Evolutionary conservation across 2,888 invertebrate genomes (phyloP).

Genomic region (Agapostemon virescens): DNA sequence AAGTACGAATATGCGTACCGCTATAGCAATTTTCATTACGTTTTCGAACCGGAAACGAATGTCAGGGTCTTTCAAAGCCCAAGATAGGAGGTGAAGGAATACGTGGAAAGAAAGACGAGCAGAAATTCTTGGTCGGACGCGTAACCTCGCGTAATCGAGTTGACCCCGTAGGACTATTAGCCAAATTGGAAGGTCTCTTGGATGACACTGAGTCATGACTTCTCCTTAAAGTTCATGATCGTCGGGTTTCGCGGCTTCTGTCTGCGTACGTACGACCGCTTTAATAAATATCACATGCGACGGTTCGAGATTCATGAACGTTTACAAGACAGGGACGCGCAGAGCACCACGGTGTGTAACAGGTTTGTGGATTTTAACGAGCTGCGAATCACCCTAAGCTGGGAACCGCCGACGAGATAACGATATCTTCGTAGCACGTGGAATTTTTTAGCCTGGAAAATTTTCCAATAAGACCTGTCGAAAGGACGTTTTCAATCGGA

Average conservation of each 20-base stretch:
- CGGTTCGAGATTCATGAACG: constrained; percentile 3
- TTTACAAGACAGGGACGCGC: not conserved
- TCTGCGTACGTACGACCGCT: not conserved
- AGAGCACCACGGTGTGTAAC: constrained; percentile 1
- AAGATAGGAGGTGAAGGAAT: constrained; percentile 3
- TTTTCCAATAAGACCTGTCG: constrained; percentile 23
- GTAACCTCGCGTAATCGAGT: constrained; percentile 72
- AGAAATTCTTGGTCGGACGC: constrained; percentile 48
- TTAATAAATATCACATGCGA: not conserved
- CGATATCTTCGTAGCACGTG: constrained; percentile 40
- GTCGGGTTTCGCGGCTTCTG: constrained; percentile 1
- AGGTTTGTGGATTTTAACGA: constrained; percentile 40
- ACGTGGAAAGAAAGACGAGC: constrained; percentile 14
- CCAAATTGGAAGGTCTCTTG: constrained; percentile 72
- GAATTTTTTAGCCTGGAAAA: constrained; percentile 17
- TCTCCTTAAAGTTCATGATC: constrained; percentile 36
- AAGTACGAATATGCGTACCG: not conserved
- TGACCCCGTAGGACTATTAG: constrained; percentile 73
- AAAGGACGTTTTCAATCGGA: not conserved
- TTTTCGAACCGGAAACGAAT: not conserved
- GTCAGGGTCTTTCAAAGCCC: not conserved
- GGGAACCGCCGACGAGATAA: constrained; percentile 40
- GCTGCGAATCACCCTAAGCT: constrained; percentile 20
- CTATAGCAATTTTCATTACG: not conserved
- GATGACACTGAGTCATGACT: constrained; percentile 54